Conservation (phyloP, 2,888 invertebrate genomes). For the Atrina japonica region DNA sequence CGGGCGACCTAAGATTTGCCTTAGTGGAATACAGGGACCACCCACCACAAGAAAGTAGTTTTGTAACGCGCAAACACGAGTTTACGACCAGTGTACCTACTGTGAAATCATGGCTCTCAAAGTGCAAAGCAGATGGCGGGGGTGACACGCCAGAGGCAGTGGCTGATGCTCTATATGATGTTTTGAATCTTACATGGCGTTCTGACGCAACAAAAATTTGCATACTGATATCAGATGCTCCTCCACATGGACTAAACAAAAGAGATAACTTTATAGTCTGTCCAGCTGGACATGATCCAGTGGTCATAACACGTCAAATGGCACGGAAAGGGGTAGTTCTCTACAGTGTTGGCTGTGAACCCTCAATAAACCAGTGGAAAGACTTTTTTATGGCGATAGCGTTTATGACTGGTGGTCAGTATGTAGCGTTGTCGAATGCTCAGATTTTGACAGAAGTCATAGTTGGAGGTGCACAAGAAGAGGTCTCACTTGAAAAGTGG, state of each 20-base stretch:
- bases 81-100: slow-evolving; percentile 62
- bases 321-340: slow-evolving; percentile 66
- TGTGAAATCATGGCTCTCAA: slow-evolving; percentile 68
- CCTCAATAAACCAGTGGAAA: slow-evolving; percentile 59
- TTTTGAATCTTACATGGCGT: slow-evolving; percentile 66
- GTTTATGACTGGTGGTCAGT: slow-evolving; percentile 71
- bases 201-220: slow-evolving; percentile 66
- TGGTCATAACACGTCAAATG: slow-evolving; percentile 56
- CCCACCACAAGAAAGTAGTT: slow-evolving; percentile 66
- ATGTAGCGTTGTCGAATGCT: slow-evolving; percentile 66
- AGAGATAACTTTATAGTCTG: slow-evolving; percentile 63
- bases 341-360: slow-evolving; percentile 70
- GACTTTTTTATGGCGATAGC: slow-evolving; percentile 70
- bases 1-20: slow-evolving; percentile 65
- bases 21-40: slow-evolving; percentile 73
- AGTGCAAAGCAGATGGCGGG: slow-evolving; percentile 63
- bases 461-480: slow-evolving; percentile 70
- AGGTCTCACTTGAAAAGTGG: slow-evolving; percentile 65
- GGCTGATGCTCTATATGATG: slow-evolving; percentile 66
- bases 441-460: slow-evolving; percentile 64
- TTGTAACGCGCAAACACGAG: slow-evolving; percentile 65
- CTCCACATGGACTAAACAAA: slow-evolving; percentile 67
- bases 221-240: slow-evolving; percentile 70
- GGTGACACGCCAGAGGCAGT: slow-evolving; percentile 73
- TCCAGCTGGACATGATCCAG: slow-evolving; percentile 66